phyloP scores from a whole-genome alignment of 2,888 invertebrate species.

The Chorisops tibialis region DNA sequence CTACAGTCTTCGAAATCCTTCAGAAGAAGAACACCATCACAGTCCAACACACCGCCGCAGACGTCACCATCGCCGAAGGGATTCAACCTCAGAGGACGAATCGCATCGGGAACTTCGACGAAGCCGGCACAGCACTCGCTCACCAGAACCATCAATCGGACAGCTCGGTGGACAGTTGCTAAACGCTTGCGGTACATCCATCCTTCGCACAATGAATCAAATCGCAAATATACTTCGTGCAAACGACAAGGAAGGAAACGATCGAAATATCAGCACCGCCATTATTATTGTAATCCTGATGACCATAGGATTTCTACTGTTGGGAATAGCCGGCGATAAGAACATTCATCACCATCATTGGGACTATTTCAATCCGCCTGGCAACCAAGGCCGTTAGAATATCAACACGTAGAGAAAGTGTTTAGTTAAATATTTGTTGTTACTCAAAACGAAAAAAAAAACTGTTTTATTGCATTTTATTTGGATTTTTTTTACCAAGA shows the following conservation, averaged over 20 bases:
- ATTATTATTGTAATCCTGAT: conserved; percentile 75
- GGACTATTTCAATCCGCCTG: conserved; percentile 85
- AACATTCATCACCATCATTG: conserved; percentile 79
- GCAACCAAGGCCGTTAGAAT: conserved; percentile 52
- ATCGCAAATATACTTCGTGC: conserved; percentile 60
- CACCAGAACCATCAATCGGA: conserved; percentile 63
- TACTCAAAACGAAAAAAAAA: background rate
- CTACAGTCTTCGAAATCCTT: conserved; percentile 51
- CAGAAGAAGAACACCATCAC: conserved; percentile 46
- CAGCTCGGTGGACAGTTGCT: conserved; percentile 70
- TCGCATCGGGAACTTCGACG: conserved; percentile 53
- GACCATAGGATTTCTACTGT: conserved; percentile 72
- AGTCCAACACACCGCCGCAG: conserved; percentile 55
- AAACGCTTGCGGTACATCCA: conserved; percentile 64
- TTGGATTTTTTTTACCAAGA: conserved; percentile 19
- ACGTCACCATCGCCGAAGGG: conserved; percentile 54
- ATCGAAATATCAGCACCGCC: conserved; percentile 69
- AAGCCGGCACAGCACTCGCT: conserved; percentile 45
- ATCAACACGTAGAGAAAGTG: too few relatives aligned
- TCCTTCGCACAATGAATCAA: conserved; percentile 64
- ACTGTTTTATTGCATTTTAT: conserved; percentile 28
- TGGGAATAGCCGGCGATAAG: conserved; percentile 68
- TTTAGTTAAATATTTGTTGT: too few relatives aligned
- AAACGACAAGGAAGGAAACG: conserved; percentile 58
- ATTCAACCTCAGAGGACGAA: conserved; percentile 57